Conservation (phyloP, 2,113 vertebrate genomes). For the Lonchura striata region DNA sequence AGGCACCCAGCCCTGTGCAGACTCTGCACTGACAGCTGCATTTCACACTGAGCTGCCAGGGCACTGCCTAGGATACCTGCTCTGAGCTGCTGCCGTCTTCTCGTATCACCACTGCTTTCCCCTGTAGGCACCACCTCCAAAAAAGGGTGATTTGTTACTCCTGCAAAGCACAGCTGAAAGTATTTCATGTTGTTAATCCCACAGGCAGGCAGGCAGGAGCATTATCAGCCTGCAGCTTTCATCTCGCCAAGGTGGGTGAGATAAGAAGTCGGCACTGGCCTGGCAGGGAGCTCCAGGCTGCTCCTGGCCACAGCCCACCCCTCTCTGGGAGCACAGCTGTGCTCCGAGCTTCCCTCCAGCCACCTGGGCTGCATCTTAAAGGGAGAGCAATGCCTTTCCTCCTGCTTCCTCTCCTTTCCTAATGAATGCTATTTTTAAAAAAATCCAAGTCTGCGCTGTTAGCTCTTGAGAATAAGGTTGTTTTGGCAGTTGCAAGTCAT, state of each 20-base stretch:
- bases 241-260: not conserved
- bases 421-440: not conserved
- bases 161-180: not conserved
- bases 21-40: not conserved
- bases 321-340: conserved; percentile 45
- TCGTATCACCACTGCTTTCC: not conserved
- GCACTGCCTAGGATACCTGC: not conserved
- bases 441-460: not conserved
- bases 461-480: not conserved
- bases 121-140: not conserved
- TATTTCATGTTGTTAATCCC: not conserved
- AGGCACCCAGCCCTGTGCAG: not conserved
- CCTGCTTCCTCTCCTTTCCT: not conserved
- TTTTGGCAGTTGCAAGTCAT: conserved; percentile 10
- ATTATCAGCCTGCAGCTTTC: not conserved
- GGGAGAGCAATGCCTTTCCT: not conserved
- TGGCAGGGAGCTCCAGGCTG: not conserved
- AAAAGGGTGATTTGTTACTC: not conserved
- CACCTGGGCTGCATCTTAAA: conserved; percentile 41
- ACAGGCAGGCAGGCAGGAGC: not conserved
- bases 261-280: not conserved
- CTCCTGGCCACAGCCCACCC: not conserved
- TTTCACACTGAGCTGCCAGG: not conserved
- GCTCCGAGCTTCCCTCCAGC: not conserved
- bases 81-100: not conserved